These are phyloP conservation scores for Leptopilina clavipes DNA, from an alignment of 1,140 invertebrate species.

Conservation along the genomic window DNA sequence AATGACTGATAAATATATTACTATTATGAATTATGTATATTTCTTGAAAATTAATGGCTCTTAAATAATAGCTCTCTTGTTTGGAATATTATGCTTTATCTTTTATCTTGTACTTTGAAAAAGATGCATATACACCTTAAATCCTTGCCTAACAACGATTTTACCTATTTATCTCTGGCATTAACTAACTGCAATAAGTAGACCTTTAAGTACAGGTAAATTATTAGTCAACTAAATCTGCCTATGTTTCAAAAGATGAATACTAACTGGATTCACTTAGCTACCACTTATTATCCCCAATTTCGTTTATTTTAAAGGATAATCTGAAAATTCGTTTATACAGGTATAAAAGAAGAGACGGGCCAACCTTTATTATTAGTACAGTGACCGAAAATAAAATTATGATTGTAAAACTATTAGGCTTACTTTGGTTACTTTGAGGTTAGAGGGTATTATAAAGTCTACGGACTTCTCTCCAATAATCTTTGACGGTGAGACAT, in stretches of 20 bases:
- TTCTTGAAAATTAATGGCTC: neutral
- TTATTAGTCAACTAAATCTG: constrained; percentile 18
- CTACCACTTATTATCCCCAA: neutral
- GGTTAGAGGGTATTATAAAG: neutral
- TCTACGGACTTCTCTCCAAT: neutral
- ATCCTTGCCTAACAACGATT: neutral
- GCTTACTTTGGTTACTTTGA: constrained; percentile 37
- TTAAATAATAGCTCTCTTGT: neutral
- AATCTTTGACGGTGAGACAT: neutral
- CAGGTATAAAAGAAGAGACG: neutral
- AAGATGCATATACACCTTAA: neutral
- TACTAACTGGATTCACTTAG: neutral
- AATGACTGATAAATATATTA: too few species aligned
- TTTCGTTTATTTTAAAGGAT: neutral
- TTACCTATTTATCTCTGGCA: neutral
- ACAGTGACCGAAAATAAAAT: constrained; percentile 26
- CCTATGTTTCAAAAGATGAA: neutral
- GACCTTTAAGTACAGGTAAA: constrained; percentile 17
- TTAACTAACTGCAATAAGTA: neutral
- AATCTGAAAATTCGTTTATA: constrained; percentile 22
- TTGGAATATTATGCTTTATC: neutral
- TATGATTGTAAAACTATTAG: constrained; percentile 40
- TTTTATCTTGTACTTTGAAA: neutral
- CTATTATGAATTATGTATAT: neutral
- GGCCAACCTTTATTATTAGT: neutral